Percentiles rank a stretch among this genome's conserved stretches.
Conservation (phyloP, 92 coral and sea anemone species). For the Epizoanthus fatuus region DNA sequence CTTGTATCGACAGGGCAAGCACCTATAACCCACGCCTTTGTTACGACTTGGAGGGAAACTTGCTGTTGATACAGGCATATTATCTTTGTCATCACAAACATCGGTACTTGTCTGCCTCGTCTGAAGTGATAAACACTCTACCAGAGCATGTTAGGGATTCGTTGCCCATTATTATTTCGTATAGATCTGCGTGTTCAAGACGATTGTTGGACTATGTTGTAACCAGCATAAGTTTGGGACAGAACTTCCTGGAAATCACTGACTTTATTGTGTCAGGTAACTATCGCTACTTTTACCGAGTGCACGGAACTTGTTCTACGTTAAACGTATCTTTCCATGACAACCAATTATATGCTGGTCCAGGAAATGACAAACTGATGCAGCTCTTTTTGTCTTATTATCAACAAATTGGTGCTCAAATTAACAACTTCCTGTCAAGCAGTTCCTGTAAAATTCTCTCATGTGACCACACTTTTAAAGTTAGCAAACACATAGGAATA, state of each 20-base stretch:
- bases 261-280: constrained; percentile 27
- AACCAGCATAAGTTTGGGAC: constrained; percentile 27
- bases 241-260: constrained; percentile 45
- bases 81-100: constrained; percentile 28
- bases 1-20: neutral
- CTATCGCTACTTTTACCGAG: constrained; percentile 37
- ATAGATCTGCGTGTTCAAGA: constrained; percentile 34
- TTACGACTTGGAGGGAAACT: constrained; percentile 45
- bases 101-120: constrained; percentile 32
- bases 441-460: constrained; percentile 39
- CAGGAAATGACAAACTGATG: constrained; percentile 76
- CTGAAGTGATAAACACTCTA: constrained; percentile 33
- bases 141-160: constrained; percentile 9
- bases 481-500: constrained; percentile 70
- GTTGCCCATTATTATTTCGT: constrained; percentile 17
- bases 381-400: constrained; percentile 68
- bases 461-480: constrained; percentile 67
- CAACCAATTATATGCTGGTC: constrained; percentile 51
- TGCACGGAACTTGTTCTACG: constrained; percentile 16
- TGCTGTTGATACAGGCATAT: constrained; percentile 35
- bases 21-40: constrained; percentile 45
- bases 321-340: constrained; percentile 42
- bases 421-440: neutral
- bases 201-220: constrained; percentile 51
- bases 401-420: constrained; percentile 23